Base-by-base conservation (phyloP, 2,797 vertebrate genomes). In the Gymnopithys bicolor region DNA sequence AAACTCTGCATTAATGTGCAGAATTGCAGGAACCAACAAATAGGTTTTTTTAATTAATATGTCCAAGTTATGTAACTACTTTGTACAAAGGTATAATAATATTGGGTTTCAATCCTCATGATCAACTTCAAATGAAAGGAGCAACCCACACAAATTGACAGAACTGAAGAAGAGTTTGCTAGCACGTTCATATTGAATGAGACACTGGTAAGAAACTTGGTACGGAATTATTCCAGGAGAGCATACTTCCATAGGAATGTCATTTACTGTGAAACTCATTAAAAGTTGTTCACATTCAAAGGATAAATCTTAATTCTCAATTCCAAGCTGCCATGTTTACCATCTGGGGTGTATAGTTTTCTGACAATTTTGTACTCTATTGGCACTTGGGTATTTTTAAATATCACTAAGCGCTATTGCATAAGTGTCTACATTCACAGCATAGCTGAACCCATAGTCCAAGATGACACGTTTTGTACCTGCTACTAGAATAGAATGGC, bases 391-490 rank as follows among this genome's bases (percentile, higher is more conserved):
- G 37, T 51, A 55, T 62, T 74, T 71, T 25, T 3, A 4, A 83
- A 25, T 62, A 75, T 59, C 68, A 27, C 51, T 53, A 79, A 45
- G 67, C 30, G 69, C 21, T 73, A 53, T 52, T 73, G 62, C 41
- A 55, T n/a, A 73, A 59, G 39, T 21, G 33, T 81, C 80, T 69
- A 33, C 16, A 49, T 79, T 76, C 87, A 68, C 59, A 58, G 55
- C 32, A 35, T n/a, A 76, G 59, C 49, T 71, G 25, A 23, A 45
- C 17, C 53, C 24, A 62, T 18, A 66, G 39, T 60, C 52, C 80
- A 55, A 84, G 32, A 45, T 1, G 0, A 41, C 1, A 0, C 13
- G 30, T 21, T 68, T 63, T 55, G 22, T 79, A 35, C 33, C 28
- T 63, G 73, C 30, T 51, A n/a, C 49, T 81, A 46, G 17, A 24